Conservation (phyloP, 2,797 vertebrate species). For the Betta splendens region DNA sequence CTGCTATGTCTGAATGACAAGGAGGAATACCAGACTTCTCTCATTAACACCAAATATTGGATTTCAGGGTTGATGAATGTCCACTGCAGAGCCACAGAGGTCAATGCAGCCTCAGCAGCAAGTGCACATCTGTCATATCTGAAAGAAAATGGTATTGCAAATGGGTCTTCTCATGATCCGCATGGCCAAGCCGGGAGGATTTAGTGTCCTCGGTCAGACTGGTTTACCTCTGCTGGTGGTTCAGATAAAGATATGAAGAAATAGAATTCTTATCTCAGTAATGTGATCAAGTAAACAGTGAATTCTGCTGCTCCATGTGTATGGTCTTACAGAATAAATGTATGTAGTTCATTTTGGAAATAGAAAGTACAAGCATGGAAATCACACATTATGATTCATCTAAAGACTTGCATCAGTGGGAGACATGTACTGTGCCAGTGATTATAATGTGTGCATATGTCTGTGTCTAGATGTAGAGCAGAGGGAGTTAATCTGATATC, state of each 20-base stretch:
- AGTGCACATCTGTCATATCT: conserved; percentile 67
- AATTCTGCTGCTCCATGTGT: conserved; percentile 5
- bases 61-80: conserved; percentile 72
- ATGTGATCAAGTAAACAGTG: conserved; percentile 19
- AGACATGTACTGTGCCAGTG: conserved; percentile 6
- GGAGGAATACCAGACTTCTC: conserved; percentile 58
- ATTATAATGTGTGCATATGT: conserved; percentile 21
- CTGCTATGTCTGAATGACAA: conserved; percentile 48
- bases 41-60: conserved; percentile 73
- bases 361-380: neutral
- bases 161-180: conserved; percentile 58
- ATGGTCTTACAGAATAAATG: neutral
- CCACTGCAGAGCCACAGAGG: conserved; percentile 61
- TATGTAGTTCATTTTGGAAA: neutral
- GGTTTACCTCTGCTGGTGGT: conserved; percentile 30
- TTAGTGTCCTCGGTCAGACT: conserved; percentile 28
- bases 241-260: conserved; percentile 27
- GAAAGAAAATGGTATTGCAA: conserved; percentile 65
- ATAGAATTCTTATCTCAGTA: conserved; percentile 15
- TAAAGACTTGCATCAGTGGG: neutral
- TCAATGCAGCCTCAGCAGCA: conserved; percentile 60
- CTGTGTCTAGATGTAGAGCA: conserved; percentile 20
- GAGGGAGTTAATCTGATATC: conserved; percentile 51
- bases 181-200: conserved; percentile 33
- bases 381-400: conserved; percentile 1